Percentiles rank a stretch among this genome's conserved stretches.
These are phyloP conservation scores for Amyelois transitella DNA, from an alignment of 1,140 invertebrate genomes.

Conservation along the genomic window DNA sequence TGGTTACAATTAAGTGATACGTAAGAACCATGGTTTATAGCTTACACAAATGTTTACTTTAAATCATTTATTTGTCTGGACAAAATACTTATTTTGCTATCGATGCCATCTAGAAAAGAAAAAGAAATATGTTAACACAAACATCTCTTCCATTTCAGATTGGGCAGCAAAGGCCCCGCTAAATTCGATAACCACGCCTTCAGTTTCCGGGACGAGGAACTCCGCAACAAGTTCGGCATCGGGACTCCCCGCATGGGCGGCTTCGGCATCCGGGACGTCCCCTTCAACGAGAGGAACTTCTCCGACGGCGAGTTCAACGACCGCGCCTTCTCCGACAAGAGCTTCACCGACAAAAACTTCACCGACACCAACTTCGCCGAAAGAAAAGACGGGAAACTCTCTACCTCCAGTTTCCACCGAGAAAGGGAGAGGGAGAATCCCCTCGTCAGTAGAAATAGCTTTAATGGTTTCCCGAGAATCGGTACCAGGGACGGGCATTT, in stretches of 20 bases:
- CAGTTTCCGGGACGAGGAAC: conserved; percentile 57
- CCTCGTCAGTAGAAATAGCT: conserved; percentile 67
- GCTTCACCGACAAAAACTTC: conserved; percentile 44
- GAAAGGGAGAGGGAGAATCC: conserved; percentile 63
- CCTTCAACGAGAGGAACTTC: conserved; percentile 56
- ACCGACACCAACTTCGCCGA: conserved; percentile 61
- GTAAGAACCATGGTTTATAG: too few relatives aligned
- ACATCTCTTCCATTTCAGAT: conserved; percentile 28
- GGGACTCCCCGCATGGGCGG: conserved; percentile 62
- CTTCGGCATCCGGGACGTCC: conserved; percentile 57
- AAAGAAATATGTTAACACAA: not conserved
- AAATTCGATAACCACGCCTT: conserved; percentile 60
- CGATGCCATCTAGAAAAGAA: too few relatives aligned
- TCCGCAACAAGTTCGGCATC: conserved; percentile 56
- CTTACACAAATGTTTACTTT: too few relatives aligned
- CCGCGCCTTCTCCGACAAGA: conserved; percentile 41
- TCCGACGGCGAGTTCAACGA: conserved; percentile 50
- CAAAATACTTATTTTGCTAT: too few relatives aligned
- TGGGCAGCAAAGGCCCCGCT: conserved; percentile 34
- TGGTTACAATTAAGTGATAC: too few relatives aligned
- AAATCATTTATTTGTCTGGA: too few relatives aligned
- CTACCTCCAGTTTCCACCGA: conserved; percentile 66
- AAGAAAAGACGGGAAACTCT: conserved; percentile 63
- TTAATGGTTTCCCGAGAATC: conserved; percentile 61
- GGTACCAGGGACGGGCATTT: conserved; percentile 53